phyloP scores from a whole-genome alignment of 2,888 invertebrate species.

The Choreutis nemorana region DNA sequence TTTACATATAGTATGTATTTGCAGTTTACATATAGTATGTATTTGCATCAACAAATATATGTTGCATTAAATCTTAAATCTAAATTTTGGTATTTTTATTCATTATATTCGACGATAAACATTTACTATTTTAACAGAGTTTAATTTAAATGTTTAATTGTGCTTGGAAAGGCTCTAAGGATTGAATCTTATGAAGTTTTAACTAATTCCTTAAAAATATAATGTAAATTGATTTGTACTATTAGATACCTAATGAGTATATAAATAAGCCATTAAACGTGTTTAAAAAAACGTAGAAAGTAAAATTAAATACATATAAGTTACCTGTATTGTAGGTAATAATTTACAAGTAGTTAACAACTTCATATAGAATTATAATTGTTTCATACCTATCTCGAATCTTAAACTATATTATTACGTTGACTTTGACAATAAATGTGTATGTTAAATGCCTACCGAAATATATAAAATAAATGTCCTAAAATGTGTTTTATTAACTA shows the following conservation, averaged over 20 bases:
- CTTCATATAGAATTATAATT: slow-evolving; percentile 23
- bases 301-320: too few species aligned
- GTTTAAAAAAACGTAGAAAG: too few species aligned
- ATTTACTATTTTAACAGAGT: neutral
- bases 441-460: slow-evolving; percentile 43
- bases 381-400: slow-evolving; percentile 26
- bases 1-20: too few species aligned
- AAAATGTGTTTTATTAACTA: too few species aligned
- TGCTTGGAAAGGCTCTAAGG: too few species aligned
- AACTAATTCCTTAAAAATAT: too few species aligned
- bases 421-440: slow-evolving; percentile 67
- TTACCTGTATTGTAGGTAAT: too few species aligned
- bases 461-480: slow-evolving; percentile 47
- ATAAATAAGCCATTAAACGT: too few species aligned
- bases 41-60: too few species aligned
- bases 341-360: slow-evolving; percentile 14
- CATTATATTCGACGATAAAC: neutral
- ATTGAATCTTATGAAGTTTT: too few species aligned
- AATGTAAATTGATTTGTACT: neutral
- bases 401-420: slow-evolving; percentile 50
- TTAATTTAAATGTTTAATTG: neutral
- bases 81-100: neutral
- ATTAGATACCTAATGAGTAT: too few species aligned
- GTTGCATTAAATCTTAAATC: neutral
- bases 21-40: too few species aligned